Evolutionary conservation across 2,797 vertebrate species (phyloP).

Genomic region (Coendou prehensilis): DNA sequence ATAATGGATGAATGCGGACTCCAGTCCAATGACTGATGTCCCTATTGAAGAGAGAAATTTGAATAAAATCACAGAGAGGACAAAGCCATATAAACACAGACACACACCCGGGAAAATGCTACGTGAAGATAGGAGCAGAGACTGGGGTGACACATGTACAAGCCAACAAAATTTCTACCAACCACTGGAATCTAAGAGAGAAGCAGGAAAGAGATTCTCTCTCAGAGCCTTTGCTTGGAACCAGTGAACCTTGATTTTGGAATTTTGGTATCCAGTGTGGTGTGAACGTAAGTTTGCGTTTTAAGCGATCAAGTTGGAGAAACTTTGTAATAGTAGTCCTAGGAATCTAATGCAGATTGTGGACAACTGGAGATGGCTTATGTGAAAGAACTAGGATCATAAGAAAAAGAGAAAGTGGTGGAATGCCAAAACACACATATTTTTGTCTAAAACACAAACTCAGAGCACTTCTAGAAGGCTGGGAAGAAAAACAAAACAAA

Average conservation of each 20-base stretch:
- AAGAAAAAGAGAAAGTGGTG: background rate
- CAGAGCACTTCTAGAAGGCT: constrained; percentile 11
- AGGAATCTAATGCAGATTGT: background rate
- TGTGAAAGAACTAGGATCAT: constrained; percentile 7
- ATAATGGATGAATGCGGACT: background rate
- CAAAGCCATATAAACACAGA: background rate
- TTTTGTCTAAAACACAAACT: constrained; percentile 52
- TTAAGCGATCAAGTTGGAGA: background rate
- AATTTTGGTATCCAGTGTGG: background rate
- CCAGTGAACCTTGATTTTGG: background rate
- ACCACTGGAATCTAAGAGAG: background rate
- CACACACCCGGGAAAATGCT: too few relatives aligned
- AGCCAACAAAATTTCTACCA: background rate
- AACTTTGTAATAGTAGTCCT: background rate
- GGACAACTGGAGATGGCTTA: background rate
- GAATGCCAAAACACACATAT: background rate
- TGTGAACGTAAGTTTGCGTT: background rate
- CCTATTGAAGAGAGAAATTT: constrained; percentile 30
- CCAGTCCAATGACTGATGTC: background rate
- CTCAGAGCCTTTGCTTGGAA: background rate
- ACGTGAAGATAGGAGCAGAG: background rate
- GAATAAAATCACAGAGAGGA: background rate
- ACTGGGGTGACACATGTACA: background rate
- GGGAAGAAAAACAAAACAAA: constrained; percentile 45
- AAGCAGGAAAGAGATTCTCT: background rate